Conservation (phyloP, 2,797 vertebrate genomes). For the Squalus acanthias region DNA sequence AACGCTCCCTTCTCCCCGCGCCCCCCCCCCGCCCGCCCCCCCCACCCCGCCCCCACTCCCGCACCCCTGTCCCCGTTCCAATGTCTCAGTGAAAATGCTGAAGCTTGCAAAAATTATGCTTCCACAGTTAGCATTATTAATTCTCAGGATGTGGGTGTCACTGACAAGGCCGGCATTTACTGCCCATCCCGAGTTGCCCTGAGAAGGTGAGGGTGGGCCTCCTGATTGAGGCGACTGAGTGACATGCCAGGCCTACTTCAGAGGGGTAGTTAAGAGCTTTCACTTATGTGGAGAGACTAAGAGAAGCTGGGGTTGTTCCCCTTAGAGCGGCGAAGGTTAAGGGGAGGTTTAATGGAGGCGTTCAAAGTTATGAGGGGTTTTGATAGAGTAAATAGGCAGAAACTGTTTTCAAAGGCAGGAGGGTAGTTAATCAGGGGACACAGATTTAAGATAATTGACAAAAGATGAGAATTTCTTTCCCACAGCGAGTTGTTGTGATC, state of each 20-base stretch:
- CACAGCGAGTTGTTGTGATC: not conserved
- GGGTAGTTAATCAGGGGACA: not conserved
- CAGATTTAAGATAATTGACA: no score
- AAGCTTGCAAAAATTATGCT: not conserved
- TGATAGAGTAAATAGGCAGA: not conserved
- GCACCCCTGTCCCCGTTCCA: not conserved
- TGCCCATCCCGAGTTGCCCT: not conserved
- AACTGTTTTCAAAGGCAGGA: not conserved
- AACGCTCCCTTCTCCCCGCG: not conserved
- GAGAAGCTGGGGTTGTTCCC: no score
- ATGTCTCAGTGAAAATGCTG: not conserved
- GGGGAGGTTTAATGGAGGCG: not conserved
- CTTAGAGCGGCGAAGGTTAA: not conserved
- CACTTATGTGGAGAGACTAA: not conserved
- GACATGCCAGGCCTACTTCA: not conserved
- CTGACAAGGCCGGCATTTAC: not conserved
- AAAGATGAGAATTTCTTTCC: not conserved
- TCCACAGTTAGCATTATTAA: not conserved
- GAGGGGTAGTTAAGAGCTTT: not conserved
- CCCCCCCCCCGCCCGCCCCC: no score
- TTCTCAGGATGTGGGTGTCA: not conserved
- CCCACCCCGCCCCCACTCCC: not conserved
- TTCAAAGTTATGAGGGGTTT: not conserved
- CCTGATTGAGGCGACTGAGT: not conserved
- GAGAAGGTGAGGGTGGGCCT: not conserved